Base-by-base conservation (phyloP, 2,888 invertebrate species). In the Drosophila parthenogenetica region DNA sequence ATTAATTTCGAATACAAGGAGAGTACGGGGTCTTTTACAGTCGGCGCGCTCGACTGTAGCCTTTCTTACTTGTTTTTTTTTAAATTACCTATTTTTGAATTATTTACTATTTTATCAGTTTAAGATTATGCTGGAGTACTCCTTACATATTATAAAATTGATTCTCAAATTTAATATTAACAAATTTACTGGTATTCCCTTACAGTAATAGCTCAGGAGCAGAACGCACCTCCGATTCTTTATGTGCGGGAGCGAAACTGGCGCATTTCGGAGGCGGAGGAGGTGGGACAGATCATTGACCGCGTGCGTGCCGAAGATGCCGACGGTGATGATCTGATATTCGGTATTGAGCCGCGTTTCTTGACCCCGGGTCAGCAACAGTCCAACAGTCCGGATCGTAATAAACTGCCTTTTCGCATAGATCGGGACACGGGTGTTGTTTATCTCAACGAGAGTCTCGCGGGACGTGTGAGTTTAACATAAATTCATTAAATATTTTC, bases 381-480 rank as follows among this genome's bases (percentile, higher is more conserved):
- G 11, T 61, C 79, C 46, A 90, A 89, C 16, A 71, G 75, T 7
- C 64, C 57, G 3, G 29, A 29, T 0, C 29, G 29, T 8, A 75
- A 63, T 22, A 87, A 83, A 4, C 93, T 95, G 19, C 97, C 97
- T 1, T 97, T 97, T 90, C 92, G 93, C 46, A 97, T 98, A 69
- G 94, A 97, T 91, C 94, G 94, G 39, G 92, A 93, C 3, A 95
- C 95, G 0, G 97, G 97, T 32, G 94, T 95, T 5, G 96, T 97
- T 55, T 95, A 94, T 82, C 94, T 97, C 51, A 97, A 97, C 87
- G 95, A 97, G 88, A 95, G 96, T 0, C 93, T 97, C 35, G 92
- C 92, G 82, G 96, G 96, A 89, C 94, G 95, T 93, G 97, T 97
- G 93, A 94, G 94, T 13, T n/a, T 7, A 43, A 0, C 43, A 1